Evolutionary conservation across 2,888 invertebrate species (phyloP).

Genomic region (Pammene aurita): DNA sequence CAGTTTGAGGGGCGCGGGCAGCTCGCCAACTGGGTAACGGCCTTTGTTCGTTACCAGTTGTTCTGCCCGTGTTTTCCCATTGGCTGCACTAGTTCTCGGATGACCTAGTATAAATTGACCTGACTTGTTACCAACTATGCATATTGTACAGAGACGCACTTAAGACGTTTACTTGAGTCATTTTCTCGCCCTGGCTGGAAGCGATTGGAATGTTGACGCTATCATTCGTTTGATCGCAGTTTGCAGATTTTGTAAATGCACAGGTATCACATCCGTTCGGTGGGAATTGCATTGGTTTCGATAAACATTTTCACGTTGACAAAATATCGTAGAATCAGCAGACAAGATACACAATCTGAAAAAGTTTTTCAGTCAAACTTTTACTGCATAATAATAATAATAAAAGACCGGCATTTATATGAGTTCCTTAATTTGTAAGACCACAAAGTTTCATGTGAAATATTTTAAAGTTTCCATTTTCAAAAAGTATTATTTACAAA

Average conservation of each 20-base stretch:
- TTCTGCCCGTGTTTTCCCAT: background rate
- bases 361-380: background rate
- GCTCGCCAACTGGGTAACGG: conserved; percentile 30
- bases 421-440: too few species aligned
- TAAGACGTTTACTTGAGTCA: too few species aligned
- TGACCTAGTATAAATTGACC: background rate
- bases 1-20: conserved; percentile 25
- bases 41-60: conserved; percentile 32
- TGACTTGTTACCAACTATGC: too few species aligned
- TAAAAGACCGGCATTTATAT: too few species aligned
- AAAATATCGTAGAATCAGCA: background rate
- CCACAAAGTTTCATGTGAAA: too few species aligned
- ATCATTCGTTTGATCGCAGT: conserved; percentile 30
- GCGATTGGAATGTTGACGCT: conserved; percentile 2
- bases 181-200: background rate
- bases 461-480: too few species aligned
- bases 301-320: background rate
- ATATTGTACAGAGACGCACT: too few species aligned
- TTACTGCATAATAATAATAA: background rate
- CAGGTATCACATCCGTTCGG: conserved; percentile 21
- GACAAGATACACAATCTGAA: too few species aligned
- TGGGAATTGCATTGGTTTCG: background rate
- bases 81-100: background rate
- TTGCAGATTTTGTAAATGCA: conserved; percentile 29
- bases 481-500: too few species aligned